Conservation (phyloP, 1,140 invertebrate species). For the silkworm (Bombyx mori) region DNA sequence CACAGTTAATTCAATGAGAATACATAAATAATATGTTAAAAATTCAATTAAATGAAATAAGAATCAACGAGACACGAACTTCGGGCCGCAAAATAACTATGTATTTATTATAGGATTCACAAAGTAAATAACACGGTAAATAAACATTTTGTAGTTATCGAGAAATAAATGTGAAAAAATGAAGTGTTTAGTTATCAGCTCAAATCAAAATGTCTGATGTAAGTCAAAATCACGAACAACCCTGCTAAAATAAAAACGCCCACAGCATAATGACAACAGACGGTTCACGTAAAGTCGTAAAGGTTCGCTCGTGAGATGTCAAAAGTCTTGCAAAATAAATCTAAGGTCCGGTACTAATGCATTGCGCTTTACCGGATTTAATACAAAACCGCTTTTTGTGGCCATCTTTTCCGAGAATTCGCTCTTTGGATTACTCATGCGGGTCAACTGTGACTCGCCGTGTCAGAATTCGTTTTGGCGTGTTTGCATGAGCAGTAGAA, state of each 20-base stretch:
- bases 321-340: slow-evolving; percentile 39
- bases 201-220: no score
- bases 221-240: no score
- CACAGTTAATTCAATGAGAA: no score
- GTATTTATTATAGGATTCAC: no score
- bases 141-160: no score
- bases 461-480: not conserved
- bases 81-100: no score
- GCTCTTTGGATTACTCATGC: slow-evolving; percentile 4
- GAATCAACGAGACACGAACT: no score
- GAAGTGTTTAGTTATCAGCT: no score
- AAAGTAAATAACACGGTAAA: no score
- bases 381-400: slow-evolving; percentile 9
- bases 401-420: slow-evolving; percentile 14
- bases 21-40: no score
- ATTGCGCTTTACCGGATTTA: slow-evolving; percentile 19
- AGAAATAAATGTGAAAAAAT: no score
- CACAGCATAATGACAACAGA: slow-evolving; percentile 38
- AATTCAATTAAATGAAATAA: no score
- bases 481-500: not conserved
- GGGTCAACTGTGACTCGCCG: slow-evolving; percentile 5
- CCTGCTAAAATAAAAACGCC: slow-evolving; percentile 14
- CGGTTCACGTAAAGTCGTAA: slow-evolving; percentile 36
- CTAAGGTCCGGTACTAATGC: slow-evolving; percentile 33
- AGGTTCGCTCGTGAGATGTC: slow-evolving; percentile 39